phyloP scores from a whole-genome alignment of 2,888 invertebrate genomes.

The Suillia variegata region DNA sequence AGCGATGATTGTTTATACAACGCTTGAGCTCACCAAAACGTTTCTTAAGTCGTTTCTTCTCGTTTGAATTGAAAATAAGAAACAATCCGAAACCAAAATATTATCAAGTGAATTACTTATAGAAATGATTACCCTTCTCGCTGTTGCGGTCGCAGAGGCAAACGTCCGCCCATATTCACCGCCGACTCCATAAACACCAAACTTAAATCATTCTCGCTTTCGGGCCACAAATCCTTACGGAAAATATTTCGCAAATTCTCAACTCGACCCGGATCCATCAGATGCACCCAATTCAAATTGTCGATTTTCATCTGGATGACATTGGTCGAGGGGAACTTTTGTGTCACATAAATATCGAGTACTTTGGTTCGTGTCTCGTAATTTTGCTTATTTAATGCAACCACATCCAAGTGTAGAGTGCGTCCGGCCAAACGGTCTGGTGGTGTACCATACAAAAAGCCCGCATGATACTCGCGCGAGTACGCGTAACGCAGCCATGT shows the following conservation, averaged over 20 bases:
- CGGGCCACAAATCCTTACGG: constrained; percentile 77
- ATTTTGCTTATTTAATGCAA: constrained; percentile 77
- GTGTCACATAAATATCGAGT: constrained; percentile 69
- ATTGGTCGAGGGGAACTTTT: constrained; percentile 73
- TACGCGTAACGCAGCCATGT: constrained; percentile 85
- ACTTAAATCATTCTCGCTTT: constrained; percentile 75
- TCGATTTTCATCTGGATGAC: constrained; percentile 87
- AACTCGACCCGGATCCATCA: constrained; percentile 77
- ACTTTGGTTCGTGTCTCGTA: constrained; percentile 74
- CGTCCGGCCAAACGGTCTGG: constrained; percentile 67
- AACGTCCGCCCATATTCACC: constrained; percentile 80
- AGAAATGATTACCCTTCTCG: constrained; percentile 74
- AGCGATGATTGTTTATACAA: too few relatives aligned
- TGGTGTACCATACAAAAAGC: constrained; percentile 85
- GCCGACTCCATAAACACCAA: constrained; percentile 86
- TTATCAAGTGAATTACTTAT: too few relatives aligned
- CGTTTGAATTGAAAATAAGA: not conserved
- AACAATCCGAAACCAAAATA: not conserved
- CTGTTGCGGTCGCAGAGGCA: constrained; percentile 81
- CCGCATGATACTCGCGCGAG: constrained; percentile 76
- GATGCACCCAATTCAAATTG: constrained; percentile 86
- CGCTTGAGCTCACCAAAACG: too few relatives aligned
- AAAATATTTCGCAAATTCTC: constrained; percentile 79
- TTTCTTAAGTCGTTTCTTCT: too few relatives aligned
- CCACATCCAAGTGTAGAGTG: constrained; percentile 70